Evolutionary conservation across 1,140 invertebrate genomes (phyloP), one percentile per base, ranked within the genome.

Genomic region (Alviniconcha marisindica): DNA sequence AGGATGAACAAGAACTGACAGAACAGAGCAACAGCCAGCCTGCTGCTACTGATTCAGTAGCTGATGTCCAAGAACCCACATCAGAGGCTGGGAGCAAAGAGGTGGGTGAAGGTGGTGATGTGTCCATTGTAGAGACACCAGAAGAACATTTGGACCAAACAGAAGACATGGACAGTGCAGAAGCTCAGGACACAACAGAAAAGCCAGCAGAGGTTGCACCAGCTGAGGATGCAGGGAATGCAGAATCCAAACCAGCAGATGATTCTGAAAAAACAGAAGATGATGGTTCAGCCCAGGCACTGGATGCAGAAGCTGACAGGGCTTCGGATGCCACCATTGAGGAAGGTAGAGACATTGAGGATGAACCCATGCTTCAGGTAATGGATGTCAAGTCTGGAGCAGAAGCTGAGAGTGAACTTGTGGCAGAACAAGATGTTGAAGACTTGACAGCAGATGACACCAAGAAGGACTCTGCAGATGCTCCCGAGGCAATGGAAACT

Each of bases 381-480:
- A 51, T 42, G n/a, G 73, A 76, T 7, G 73, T 76, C 3, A 76
- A 76, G 42, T 48, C 73, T 10, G 73, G 73, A 33, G 44, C 73
- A 51, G 44, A 80, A 36, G 31, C 73, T 12, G 71, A 85, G 69
- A 33, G 54, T 60, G 84, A 73, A 77, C 31, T 24, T 33, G 56
- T 21, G 36, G 33, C 60, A 78, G 56, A 60, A 7, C 44, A 56
- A 15, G 51, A 60, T 40, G 3, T 5, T 15, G 36, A 36, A 38
- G 44, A 33, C 1, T 1, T 7, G 4, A 33, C 33, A 51, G 73
- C 24, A 18, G 73, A 76, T 48, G 73, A 76, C 14, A n/a, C 3
- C 7, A 33, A 48, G 4, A 31, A 21, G n/a, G 73, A 76, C 21
- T 21, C 42, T 12, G n/a, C 14, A 21, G 71, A 24, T n/a, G 38